phyloP scores from a whole-genome alignment of 53 echinoderm and acorn worm species.

The Glandiceps talaboti region DNA sequence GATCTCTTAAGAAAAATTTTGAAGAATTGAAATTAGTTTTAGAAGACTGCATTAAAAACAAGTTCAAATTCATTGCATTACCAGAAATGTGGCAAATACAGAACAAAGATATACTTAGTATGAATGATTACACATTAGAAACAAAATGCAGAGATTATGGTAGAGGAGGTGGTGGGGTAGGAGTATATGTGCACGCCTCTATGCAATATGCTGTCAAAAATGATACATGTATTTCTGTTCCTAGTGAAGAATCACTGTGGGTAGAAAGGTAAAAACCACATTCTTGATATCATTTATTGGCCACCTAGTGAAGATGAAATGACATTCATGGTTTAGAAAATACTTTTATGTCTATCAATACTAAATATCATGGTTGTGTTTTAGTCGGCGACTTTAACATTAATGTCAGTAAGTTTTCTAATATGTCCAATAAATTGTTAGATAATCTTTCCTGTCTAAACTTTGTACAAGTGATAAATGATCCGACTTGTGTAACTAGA shows the following conservation, averaged over 20 bases:
- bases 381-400: conserved; percentile 6
- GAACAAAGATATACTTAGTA: not conserved
- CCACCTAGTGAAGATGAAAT: not conserved
- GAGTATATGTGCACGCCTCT: too few species aligned
- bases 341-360: too few species aligned
- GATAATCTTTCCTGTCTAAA: not conserved
- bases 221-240: not conserved
- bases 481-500: not conserved
- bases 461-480: not conserved
- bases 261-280: not conserved
- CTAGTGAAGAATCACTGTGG: conserved; percentile 1
- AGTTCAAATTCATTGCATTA: too few species aligned
- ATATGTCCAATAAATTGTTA: not conserved
- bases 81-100: not conserved
- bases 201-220: too few species aligned
- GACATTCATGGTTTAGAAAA: not conserved
- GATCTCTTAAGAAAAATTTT: too few species aligned
- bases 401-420: not conserved
- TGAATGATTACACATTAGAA: not conserved
- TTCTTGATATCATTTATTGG: not conserved
- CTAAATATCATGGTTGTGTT: not conserved
- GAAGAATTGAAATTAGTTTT: too few species aligned
- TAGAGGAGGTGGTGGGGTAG: conserved; percentile 2
- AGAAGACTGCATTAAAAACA: too few species aligned
- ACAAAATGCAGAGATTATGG: not conserved